A percentile compares a stretch with the other conserved stretches of the same genome.
These are phyloP conservation scores for Aethina tumida DNA, from an alignment of 1,140 invertebrate species.

Conservation along the genomic window DNA sequence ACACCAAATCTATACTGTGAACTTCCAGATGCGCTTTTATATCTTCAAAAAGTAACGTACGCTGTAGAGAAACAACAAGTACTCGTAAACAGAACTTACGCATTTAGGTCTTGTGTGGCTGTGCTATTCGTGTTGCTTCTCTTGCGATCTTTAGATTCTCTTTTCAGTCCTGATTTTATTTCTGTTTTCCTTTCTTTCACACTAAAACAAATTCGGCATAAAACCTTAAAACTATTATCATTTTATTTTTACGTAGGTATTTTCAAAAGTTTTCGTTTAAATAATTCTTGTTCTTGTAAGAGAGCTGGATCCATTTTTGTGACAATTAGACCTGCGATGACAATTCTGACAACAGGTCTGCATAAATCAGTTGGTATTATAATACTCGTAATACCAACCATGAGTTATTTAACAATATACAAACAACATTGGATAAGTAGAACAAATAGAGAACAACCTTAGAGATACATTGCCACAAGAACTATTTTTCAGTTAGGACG, in stretches of 20 bases:
- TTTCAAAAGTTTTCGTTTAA: slow-evolving; percentile 79
- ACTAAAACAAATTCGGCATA: slow-evolving; percentile 38
- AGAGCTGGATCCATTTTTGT: slow-evolving; percentile 84
- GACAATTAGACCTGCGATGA: too few species aligned
- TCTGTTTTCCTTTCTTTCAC: slow-evolving; percentile 74
- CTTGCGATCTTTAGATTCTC: slow-evolving; percentile 74
- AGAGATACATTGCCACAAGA: too few species aligned
- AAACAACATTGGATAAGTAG: too few species aligned
- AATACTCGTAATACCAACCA: too few species aligned
- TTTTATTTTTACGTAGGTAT: slow-evolving; percentile 66
- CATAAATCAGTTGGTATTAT: too few species aligned
- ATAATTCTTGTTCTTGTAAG: slow-evolving; percentile 78
- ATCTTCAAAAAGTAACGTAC: slow-evolving; percentile 42
- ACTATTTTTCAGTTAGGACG: too few species aligned
- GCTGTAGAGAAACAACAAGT: slow-evolving; percentile 5
- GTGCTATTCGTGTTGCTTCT: slow-evolving; percentile 39
- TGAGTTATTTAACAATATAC: too few species aligned
- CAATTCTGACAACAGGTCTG: too few species aligned
- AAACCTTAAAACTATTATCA: slow-evolving; percentile 3
- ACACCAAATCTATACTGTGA: slow-evolving; percentile 91
- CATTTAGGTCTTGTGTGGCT: slow-evolving; percentile 61
- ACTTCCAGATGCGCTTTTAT: slow-evolving; percentile 79
- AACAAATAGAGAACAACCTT: too few species aligned
- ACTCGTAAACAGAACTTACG: too few species aligned
- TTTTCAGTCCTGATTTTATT: slow-evolving; percentile 45